Evolutionary conservation across 2,113 vertebrate species (phyloP).

Genomic region (Trogon surrucura): DNA sequence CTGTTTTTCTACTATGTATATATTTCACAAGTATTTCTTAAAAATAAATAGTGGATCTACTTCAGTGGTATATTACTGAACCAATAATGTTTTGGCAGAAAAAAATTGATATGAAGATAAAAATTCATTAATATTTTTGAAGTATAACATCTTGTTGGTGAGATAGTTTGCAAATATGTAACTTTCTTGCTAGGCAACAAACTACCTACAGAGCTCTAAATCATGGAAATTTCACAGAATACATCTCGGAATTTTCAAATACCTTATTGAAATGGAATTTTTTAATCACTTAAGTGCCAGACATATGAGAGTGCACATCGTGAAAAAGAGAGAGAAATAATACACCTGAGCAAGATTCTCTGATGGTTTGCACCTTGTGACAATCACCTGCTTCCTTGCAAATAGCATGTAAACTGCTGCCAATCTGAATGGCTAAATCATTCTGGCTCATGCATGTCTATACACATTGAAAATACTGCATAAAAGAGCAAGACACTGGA

Average conservation of each 20-base stretch:
- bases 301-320: not conserved
- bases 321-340: not conserved
- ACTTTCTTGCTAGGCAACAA: conserved; percentile 9
- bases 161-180: not conserved
- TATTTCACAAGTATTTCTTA: not conserved
- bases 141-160: not conserved
- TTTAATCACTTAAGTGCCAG: not conserved
- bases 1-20: not conserved
- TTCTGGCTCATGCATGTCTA: not conserved
- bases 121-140: conserved; percentile 18
- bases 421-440: not conserved
- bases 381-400: not conserved
- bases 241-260: not conserved
- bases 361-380: not conserved
- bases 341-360: not conserved
- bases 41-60: not conserved
- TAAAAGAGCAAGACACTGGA: not conserved
- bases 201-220: not conserved
- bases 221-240: not conserved
- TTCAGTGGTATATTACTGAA: not conserved
- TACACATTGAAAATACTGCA: not conserved
- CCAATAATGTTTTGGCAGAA: not conserved
- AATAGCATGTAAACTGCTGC: not conserved
- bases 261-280: not conserved
- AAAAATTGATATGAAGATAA: not conserved